These are phyloP conservation scores for Zaprionus lineosus DNA, from an alignment of 2,888 invertebrate genomes.

Conservation along the genomic window DNA sequence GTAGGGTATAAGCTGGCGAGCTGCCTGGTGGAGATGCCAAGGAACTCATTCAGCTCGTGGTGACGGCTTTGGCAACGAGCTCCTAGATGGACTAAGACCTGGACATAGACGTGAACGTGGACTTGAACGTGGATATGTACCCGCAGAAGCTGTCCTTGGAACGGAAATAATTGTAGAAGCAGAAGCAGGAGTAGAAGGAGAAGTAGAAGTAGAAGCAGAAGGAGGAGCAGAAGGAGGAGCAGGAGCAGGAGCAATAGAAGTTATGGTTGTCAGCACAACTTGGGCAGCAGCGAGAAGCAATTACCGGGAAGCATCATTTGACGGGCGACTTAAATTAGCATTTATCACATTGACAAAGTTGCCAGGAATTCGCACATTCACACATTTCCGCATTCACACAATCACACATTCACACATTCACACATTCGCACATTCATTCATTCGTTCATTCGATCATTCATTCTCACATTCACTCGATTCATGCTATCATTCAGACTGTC, in stretches of 20 bases:
- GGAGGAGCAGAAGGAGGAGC: no score
- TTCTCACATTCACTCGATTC: no score
- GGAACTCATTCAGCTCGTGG: slow-evolving; percentile 12
- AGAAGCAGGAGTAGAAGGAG: no score
- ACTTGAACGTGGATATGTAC: background rate
- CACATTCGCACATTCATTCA: no score
- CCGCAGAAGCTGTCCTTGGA: no score
- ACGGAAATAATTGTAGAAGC: no score
- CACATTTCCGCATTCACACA: slow-evolving; percentile 12
- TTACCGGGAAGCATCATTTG: slow-evolving; percentile 48
- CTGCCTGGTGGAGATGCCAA: slow-evolving; percentile 3
- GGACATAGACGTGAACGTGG: background rate
- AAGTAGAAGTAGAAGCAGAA: no score
- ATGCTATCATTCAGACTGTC: slow-evolving; percentile 38
- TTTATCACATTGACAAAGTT: slow-evolving; percentile 73
- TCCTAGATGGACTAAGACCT: slow-evolving; percentile 12
- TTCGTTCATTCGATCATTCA: slow-evolving; percentile 8
- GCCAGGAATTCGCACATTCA: slow-evolving; percentile 11
- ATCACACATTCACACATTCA: slow-evolving; percentile 22
- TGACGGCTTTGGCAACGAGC: slow-evolving; percentile 23
- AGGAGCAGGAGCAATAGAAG: no score
- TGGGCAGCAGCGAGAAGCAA: slow-evolving; percentile 26
- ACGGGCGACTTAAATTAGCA: slow-evolving; percentile 77
- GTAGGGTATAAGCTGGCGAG: no score
- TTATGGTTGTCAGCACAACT: slow-evolving; percentile 23